phyloP scores from a whole-genome alignment of 2,797 vertebrate genomes.

The Mastacembelus armatus region DNA sequence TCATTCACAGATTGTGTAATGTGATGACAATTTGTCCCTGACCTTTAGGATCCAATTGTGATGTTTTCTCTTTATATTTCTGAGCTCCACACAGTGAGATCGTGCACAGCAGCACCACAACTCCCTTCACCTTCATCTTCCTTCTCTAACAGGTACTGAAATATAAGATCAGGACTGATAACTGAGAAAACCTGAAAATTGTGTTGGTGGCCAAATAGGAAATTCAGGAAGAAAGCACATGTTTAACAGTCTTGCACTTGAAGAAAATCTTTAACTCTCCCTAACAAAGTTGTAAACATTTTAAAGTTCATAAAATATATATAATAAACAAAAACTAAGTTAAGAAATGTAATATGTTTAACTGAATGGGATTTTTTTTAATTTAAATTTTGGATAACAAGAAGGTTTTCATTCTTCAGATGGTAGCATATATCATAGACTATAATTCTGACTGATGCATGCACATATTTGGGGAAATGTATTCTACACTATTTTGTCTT shows the following conservation, averaged over 20 bases:
- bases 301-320: no score
- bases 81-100: conserved; percentile 70
- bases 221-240: not conserved
- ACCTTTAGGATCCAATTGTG: conserved; percentile 71
- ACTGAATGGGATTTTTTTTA: not conserved
- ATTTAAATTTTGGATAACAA: not conserved
- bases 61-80: conserved; percentile 72
- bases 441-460: not conserved
- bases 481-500: not conserved
- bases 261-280: not conserved
- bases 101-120: conserved; percentile 76
- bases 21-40: conserved; percentile 49
- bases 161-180: conserved; percentile 1
- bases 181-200: not conserved
- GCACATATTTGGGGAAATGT: not conserved
- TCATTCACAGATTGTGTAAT: conserved; percentile 2
- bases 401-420: not conserved
- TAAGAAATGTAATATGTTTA: no score
- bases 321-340: no score
- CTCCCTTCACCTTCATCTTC: conserved; percentile 54
- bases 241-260: not conserved
- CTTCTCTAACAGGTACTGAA: conserved; percentile 39
- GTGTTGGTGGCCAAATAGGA: not conserved
- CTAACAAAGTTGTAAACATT: not conserved
- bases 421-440: not conserved